Base-by-base conservation (phyloP, 2,113 vertebrate species). In the Gymnarchus niloticus region DNA sequence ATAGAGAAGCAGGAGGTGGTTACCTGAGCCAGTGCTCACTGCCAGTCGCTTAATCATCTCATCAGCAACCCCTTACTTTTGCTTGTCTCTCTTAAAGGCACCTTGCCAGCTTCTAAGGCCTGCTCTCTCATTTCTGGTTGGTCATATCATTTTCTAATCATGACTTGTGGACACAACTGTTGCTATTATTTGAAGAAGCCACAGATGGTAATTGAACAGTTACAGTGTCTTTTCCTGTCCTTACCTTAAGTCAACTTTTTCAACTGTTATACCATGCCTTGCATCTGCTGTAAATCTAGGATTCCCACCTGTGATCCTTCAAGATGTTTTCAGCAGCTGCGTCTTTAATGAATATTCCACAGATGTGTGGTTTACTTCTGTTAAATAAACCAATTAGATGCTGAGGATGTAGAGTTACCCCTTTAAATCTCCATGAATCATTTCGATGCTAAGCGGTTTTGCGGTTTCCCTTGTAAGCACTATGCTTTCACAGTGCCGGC, bases 281-380 rank as follows among this genome's bases (percentile, higher is more conserved):
- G 51, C 25, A 10, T 19, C 8, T 25, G 33, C n/a, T 82, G 51
- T 54, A 54, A 82, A 54, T 33, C 14, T 9, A 17, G 28, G 10
- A 82, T 52, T 33, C 6, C 52, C 37, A 78, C 37, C 73, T 6
- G 49, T 19, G 25, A n/a, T 85, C 51, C 23, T 37, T 25, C 54
- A 51, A 56, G 28, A 77, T 48, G 51, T 56, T 78, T 54, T 78
- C 37, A 25, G 2, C 33, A 41, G 73, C 84, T 77, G 54, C 14
- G 8, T 78, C 52, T 10, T 37, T 78, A 57, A 85, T 85, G 84
- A 80, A 78, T 80, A 78, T 85, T 85, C 84, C 69, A 57, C 12
- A 10, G 69, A 78, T 28, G n/a, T 61, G n/a, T 84, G 9, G 48
- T 76, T 76, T 41, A 41, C 21, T 37, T 56, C 44, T 10, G 44